phyloP scores from a whole-genome alignment of 1,140 invertebrate species.

The Hesperophylax magnus region DNA sequence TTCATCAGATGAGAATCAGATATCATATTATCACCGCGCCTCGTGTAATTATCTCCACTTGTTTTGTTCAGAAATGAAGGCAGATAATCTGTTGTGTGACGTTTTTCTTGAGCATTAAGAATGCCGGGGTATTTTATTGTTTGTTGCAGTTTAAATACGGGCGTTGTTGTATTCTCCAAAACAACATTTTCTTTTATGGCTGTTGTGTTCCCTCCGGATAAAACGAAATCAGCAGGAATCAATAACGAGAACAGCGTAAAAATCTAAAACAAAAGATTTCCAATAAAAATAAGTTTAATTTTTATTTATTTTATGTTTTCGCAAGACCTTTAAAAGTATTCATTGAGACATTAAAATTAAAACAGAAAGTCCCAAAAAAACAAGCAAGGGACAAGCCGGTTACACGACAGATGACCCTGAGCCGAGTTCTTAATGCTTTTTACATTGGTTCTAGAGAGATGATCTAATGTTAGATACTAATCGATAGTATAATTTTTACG shows the following conservation, averaged over 20 bases:
- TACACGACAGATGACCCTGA: too few species aligned
- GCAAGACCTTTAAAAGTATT: too few species aligned
- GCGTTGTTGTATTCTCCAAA: background rate
- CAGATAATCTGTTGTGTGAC: background rate
- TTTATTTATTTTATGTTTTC: too few species aligned
- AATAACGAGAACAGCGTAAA: background rate
- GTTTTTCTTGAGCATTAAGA: background rate
- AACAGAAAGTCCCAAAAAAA: too few species aligned
- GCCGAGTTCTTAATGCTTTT: too few species aligned
- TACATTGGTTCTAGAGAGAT: too few species aligned
- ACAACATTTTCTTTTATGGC: background rate
- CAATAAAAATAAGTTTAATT: too few species aligned
- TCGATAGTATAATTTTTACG: too few species aligned
- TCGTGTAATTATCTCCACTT: constrained; percentile 14
- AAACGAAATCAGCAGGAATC: background rate
- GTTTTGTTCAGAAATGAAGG: background rate
- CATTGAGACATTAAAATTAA: too few species aligned
- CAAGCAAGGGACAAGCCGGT: too few species aligned
- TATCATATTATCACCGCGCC: background rate
- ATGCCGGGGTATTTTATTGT: background rate
- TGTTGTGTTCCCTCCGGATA: background rate
- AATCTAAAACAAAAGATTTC: constrained; percentile 4
- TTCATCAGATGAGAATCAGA: background rate
- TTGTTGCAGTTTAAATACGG: background rate
- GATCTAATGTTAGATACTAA: too few species aligned